Evolutionary conservation across 2,113 vertebrate genomes (phyloP), one percentile per base, ranked within the genome.

Genomic region (Phylloscopus trochilus): DNA sequence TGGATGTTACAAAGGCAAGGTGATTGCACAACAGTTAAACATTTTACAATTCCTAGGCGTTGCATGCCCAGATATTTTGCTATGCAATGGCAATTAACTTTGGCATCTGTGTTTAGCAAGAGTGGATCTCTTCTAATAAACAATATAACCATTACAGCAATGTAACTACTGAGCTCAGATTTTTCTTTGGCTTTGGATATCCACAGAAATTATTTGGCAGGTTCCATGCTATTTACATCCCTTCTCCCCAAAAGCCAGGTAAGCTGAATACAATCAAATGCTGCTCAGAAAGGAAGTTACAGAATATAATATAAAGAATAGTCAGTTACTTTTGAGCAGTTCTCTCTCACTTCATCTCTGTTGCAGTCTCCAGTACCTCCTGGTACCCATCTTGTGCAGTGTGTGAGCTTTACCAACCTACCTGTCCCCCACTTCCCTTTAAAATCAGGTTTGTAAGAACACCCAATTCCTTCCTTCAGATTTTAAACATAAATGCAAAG

Each of bases 371-470:
- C 3, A 74, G 3, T 13, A 13, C n/a, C 28, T 62, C 10, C 31
- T 56, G 41, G 30, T n/a, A 44, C 49, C 20, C 33, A 19, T 11
- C 30, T 68, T 1, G 0, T 23, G 20, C 58, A 64, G 28, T 0
- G 0, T 33, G 18, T 46, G 55, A 52, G 39, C 55, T 53, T 55
- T 46, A 69, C 15, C 55, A 70, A 70, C 19, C 28, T 39, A 33
- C 19, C 39, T 39, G 15, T 21, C 39, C 52, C 37, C 17, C 26
- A 6, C 28, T 81, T 60, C 81, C 43, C 66, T n/a, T 49, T 33
- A 46, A 78, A 70, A 56, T 70, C 66, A 51, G 43, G 16, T 63
- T 49, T 49, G 9, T 53, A 51, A 46, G 13, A 62, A 30, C 39
- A 44, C 9, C 28, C 8, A 55, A 1, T 53, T 87, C 33, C 17